phyloP scores from a whole-genome alignment of 2,888 invertebrate genomes.

The Phyto melanocephala region DNA sequence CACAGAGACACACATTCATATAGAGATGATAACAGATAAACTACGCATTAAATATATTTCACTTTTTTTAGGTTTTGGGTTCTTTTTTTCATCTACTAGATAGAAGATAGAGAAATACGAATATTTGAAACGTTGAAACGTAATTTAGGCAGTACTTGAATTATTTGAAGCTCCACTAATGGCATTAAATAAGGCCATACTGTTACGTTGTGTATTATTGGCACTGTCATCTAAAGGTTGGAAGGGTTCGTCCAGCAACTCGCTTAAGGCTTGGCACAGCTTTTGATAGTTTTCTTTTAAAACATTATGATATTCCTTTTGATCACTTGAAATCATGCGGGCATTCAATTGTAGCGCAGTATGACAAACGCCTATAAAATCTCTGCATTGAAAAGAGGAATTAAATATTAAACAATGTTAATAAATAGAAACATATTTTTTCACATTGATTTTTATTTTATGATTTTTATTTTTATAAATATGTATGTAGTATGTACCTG shows the following conservation, averaged over 20 bases:
- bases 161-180: slow-evolving; percentile 89
- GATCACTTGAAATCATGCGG: slow-evolving; percentile 91
- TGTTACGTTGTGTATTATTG: slow-evolving; percentile 85
- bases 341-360: slow-evolving; percentile 94
- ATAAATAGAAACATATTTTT: too few species aligned
- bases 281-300: slow-evolving; percentile 92
- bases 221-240: slow-evolving; percentile 78
- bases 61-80: not conserved
- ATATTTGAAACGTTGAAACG: slow-evolving; percentile 26
- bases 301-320: slow-evolving; percentile 94
- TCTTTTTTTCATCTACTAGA: slow-evolving; percentile 30
- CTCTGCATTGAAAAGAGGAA: slow-evolving; percentile 80
- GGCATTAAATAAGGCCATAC: slow-evolving; percentile 87
- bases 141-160: slow-evolving; percentile 87
- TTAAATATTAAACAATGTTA: too few species aligned
- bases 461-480: too few species aligned
- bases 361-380: slow-evolving; percentile 94
- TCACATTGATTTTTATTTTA: too few species aligned
- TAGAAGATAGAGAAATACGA: slow-evolving; percentile 30
- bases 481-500: slow-evolving; percentile 83
- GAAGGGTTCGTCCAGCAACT: slow-evolving; percentile 86
- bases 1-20: slow-evolving; percentile 19
- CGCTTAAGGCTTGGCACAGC: slow-evolving; percentile 87
- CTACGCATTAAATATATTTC: slow-evolving; percentile 52
- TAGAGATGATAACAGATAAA: slow-evolving; percentile 29